These are phyloP conservation scores for Caenorhabditis remanei DNA, from an alignment of 1,140 invertebrate genomes.

Conservation along the genomic window DNA sequence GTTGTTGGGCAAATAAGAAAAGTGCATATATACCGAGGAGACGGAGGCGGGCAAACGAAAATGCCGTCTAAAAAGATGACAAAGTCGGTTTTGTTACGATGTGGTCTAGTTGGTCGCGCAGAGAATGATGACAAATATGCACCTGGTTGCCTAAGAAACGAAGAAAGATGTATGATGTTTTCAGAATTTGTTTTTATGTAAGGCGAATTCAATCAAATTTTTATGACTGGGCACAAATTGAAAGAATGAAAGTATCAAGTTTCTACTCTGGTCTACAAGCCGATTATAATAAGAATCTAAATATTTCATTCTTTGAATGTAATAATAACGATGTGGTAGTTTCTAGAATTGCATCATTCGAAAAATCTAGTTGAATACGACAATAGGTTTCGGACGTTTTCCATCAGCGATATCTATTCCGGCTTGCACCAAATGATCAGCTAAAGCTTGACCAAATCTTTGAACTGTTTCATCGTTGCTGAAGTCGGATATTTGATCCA, in stretches of 20 bases:
- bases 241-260: not conserved
- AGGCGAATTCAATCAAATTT: not conserved
- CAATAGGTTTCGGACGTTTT: not conserved
- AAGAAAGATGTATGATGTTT: conserved; percentile 16
- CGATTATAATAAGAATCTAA: not conserved
- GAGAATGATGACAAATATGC: conserved; percentile 45
- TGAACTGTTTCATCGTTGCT: not conserved
- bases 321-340: no score
- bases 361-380: not conserved
- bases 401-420: not conserved
- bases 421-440: not conserved
- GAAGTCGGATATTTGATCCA: conserved; percentile 7
- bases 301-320: no score
- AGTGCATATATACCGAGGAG: not conserved
- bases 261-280: not conserved
- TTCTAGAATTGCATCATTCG: no score
- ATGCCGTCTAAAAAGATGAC: conserved; percentile 11
- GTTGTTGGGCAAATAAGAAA: conserved; percentile 28
- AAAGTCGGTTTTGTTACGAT: not conserved
- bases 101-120: conserved; percentile 3
- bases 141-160: conserved; percentile 22
- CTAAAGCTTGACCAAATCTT: not conserved
- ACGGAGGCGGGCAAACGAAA: not conserved
- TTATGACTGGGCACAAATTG: conserved; percentile 19
- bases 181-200: not conserved